Base-by-base conservation (phyloP, 2,113 vertebrate genomes). In the Phalacrocorax aristotelis region DNA sequence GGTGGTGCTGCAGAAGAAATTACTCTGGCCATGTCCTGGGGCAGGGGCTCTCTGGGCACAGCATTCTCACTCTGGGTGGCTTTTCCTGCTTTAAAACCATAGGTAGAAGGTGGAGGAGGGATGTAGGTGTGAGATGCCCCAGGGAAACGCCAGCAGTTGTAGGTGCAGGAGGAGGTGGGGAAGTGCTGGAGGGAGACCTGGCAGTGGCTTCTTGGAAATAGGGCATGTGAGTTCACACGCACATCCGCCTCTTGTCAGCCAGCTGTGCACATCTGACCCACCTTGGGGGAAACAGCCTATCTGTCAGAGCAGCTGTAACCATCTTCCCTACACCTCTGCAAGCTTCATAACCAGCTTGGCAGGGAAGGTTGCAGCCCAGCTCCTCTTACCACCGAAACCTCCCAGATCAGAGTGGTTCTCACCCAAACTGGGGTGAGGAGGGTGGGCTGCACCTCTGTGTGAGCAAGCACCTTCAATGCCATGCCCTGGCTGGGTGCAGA, bases 391-490 rank as follows among this genome's bases (percentile, higher is more conserved):
- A 54, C 27, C 42, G 20, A 76, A 76, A 19, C 38, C 48, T 57
- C 55, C 32, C 6, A 8, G 49, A 27, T 16, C 40, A 29, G 40
- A 36, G 48, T 5, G 60, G 30, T 68, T 74, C 40, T 80, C 46
- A 58, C 17, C 23, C 51, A 40, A 23, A 36, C 38, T 16, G 29
- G 11, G 38, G 20, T 13, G 71, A 70, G 55, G 36, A 19, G 40
- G 11, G 11, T 8, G n/a, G 10, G 11, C 20, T 3, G 9, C 44
- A 14, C 16, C 21, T 15, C n/a, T 25, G 40, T 1, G 3, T 17
- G 42, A 42, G 77, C n/a, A 36, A 54, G 61, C 34, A 14, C 46
- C 22, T 69, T 20, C 1, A 7, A 21, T 44, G 60, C 61, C 5
- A 3, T 26, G 48, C 48, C 55, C 46, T 3, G 8, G 34, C 16